A percentile compares a stretch with the other conserved stretches of the same genome.
phyloP scores from a whole-genome alignment of 2,113 vertebrate species.

The Hydrochoerus hydrochaeris region DNA sequence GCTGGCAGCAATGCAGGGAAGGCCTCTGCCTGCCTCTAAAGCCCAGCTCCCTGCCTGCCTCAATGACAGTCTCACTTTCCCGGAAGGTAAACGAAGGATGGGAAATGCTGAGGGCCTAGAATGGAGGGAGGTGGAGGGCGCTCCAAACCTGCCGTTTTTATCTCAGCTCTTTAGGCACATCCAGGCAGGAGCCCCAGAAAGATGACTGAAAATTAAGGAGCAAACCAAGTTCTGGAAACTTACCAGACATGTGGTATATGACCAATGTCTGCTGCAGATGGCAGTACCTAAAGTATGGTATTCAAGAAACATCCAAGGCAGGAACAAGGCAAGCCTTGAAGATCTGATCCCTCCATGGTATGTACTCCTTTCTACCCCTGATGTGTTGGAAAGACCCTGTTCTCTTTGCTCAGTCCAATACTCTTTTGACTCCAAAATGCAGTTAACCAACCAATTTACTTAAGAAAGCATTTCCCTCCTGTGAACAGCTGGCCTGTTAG shows the following conservation, averaged over 20 bases:
- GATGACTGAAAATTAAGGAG: constrained; percentile 38
- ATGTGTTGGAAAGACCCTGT: constrained; percentile 5
- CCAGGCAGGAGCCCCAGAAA: constrained; percentile 4
- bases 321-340: constrained; percentile 17
- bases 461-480: constrained; percentile 11
- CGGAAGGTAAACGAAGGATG: neutral
- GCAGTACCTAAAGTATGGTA: neutral
- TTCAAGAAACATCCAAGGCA: neutral
- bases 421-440: constrained; percentile 35
- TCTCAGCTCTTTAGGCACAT: constrained; percentile 50
- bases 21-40: neutral
- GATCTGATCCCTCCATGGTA: neutral
- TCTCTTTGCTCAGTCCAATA: constrained; percentile 22
- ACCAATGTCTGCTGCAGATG: neutral
- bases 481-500: neutral
- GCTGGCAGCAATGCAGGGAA: neutral
- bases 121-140: neutral
- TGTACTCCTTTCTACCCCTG: neutral
- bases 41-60: neutral
- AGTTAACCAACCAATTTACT: constrained; percentile 6
- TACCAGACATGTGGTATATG: neutral
- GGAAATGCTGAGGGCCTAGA: constrained; percentile 43
- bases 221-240: constrained; percentile 25
- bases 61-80: constrained; percentile 35
- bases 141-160: constrained; percentile 38